Conservation (phyloP, 1,140 invertebrate genomes). For the Fopius arisanus region DNA sequence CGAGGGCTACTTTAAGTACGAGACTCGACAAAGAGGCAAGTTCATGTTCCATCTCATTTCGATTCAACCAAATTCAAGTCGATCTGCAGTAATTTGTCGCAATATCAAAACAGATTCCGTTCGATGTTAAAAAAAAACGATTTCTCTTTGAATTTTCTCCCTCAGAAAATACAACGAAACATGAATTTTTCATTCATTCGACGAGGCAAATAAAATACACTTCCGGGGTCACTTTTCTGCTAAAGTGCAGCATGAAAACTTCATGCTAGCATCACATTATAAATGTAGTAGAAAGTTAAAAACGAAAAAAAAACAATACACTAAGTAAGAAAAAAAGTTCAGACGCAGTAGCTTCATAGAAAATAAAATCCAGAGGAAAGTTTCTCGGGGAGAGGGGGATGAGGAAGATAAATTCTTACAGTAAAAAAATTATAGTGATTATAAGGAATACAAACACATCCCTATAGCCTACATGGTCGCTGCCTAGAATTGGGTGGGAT, state of each 20-base stretch:
- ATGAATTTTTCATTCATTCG: neutral
- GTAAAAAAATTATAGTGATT: conserved; percentile 47
- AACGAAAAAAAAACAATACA: conserved; percentile 44
- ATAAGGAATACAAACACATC: conserved; percentile 61
- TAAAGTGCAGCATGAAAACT: conserved; percentile 3
- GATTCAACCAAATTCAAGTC: neutral
- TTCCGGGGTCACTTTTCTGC: neutral
- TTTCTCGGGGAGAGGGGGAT: neutral
- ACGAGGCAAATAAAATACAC: neutral
- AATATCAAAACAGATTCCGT: neutral
- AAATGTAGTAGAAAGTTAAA: conserved; percentile 56
- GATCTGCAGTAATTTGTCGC: neutral
- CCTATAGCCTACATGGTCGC: conserved; percentile 51
- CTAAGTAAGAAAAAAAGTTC: conserved; percentile 54
- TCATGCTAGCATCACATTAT: conserved; percentile 28
- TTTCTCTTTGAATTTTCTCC: too few species aligned
- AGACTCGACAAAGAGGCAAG: conserved; percentile 28
- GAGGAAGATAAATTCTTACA: neutral
- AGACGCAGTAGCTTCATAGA: conserved; percentile 52
- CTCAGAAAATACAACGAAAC: neutral
- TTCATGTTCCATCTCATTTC: neutral
- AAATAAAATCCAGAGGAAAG: conserved; percentile 41
- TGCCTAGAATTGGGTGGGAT: conserved; percentile 51
- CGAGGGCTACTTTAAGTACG: conserved; percentile 44
- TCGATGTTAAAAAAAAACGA: too few species aligned